A percentile compares a stretch with the other conserved stretches of the same genome.
Conservation (phyloP, 2,888 invertebrate genomes). For the Pantelozetes paolii region DNA sequence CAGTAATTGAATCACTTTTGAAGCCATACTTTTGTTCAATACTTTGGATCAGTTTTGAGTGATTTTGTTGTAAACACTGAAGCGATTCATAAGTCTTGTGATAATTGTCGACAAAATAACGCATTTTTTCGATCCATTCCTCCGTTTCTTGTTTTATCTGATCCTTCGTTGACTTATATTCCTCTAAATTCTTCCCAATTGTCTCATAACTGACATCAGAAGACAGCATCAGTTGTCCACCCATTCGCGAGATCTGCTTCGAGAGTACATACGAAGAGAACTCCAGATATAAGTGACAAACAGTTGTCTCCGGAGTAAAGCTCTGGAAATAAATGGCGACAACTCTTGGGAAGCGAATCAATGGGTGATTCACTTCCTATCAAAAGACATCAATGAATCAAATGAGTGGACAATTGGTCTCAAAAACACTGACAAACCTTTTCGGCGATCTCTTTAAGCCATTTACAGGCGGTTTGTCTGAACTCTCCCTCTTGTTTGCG, state of each 20-base stretch:
- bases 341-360: not conserved
- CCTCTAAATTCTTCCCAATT: not conserved
- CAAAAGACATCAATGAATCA: not conserved
- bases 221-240: not conserved
- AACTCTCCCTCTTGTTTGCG: conserved; percentile 26
- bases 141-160: not conserved
- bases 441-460: not conserved
- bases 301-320: not conserved
- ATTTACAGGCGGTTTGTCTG: conserved; percentile 15
- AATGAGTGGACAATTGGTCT: not conserved
- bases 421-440: not conserved
- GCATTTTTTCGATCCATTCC: not conserved
- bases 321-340: conserved; percentile 23
- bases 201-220: not conserved
- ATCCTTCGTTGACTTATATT: not conserved
- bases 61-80: not conserved
- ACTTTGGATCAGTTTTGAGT: not conserved
- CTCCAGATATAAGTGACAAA: conserved; percentile 27
- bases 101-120: conserved; percentile 2
- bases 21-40: not conserved
- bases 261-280: not conserved
- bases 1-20: not conserved
- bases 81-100: not conserved
- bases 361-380: too few species aligned
- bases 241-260: not conserved